Base-by-base conservation (phyloP, 2,113 vertebrate genomes). In the Periophthalmodon schlosseri region DNA sequence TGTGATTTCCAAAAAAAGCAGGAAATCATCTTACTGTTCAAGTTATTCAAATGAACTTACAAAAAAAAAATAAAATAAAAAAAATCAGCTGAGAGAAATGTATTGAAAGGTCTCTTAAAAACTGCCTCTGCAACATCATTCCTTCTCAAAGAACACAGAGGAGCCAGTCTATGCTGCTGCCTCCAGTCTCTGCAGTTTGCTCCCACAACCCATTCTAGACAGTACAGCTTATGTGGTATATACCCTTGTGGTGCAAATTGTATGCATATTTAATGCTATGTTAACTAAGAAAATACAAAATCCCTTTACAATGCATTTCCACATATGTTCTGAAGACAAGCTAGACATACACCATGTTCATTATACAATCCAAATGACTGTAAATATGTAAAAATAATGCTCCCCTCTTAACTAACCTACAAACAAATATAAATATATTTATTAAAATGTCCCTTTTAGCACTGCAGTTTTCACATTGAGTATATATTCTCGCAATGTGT, bases 71-170 rank as follows among this genome's bases (percentile, higher is more conserved):
- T 66, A 23, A 28, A 28, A 28, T 2, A 28, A n/a, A n/a, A 69
- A 24, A 72, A 52, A 49, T 69, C 39, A 78, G 5, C 47, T n/a
- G 46, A 57, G 57, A 77, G 39, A 82, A 82, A 77, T 74, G 15
- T 54, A 54, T 66, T 58, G 63, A 61, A 10, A 66, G 54, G 71
- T 61, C 20, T 73, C 52, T 68, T 70, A 75, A 77, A 58, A 78
- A 72, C 11, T 76, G 63, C 56, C 52, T 49, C 70, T 66, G 70
- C 61, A 74, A 46, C 75, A 71, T 69, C 57, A 74, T 69, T 84
- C 70, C 82, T 81, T 83, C 82, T 23, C 70, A 86, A 83, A 88
- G 70, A 76, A 70, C 72, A 71, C 57, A 24, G 60, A 80, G 68
- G 75, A 85, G 80, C 81, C 79, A 4, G 33, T 24, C 12, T 39